Evolutionary conservation across 1,140 invertebrate genomes (phyloP), one percentile per base, ranked within the genome.

Genomic region (Centruroides sculpturatus): DNA sequence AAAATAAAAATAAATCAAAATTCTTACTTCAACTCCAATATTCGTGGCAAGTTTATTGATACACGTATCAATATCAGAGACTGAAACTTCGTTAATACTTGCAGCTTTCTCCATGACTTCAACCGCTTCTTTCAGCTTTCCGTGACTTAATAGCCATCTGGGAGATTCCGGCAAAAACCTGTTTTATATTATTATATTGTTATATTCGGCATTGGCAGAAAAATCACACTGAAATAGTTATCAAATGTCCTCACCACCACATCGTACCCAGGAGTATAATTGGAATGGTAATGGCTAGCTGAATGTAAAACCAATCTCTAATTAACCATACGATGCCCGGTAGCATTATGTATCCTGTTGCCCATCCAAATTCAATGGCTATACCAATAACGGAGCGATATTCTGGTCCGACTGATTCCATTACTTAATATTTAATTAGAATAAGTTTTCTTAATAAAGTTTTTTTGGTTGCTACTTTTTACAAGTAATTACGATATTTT

Each of bases 151-250:
- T 35, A 91, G 73, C 88, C 88, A 92, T 65, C 87, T 78, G 11
- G 87, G 86, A 5, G 87, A 90, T 79, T 91, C 87, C 5, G 87
- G 87, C 23, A 90, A 73, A 2, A 87, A 73, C 86, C 75, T 77
- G 61, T 53, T 23, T 13, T 35, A 53, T 34, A 60, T 36, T 6
- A 23, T n/a, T 36, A 53, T 41, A 41, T 41, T 41, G 3, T 41
- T 41, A 41, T 41, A 41, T 23, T 23, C 23, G 23, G 23, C 23
- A 23, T 23, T 23, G 23, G 23, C 23, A 23, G 23, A 2, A 23
- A 23, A 23, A 23, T 23, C 2, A 23, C 23, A 2, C 23, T 23
- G 23, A 23, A 23, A 23, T 23, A 23, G 23, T 2, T 23, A 23
- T 23, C 23, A 23, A 23, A 8, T 41, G 5, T 41, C 50, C 34